These are phyloP conservation scores for Daptonema setosum DNA, from an alignment of 2,888 invertebrate species.

Conservation along the genomic window DNA sequence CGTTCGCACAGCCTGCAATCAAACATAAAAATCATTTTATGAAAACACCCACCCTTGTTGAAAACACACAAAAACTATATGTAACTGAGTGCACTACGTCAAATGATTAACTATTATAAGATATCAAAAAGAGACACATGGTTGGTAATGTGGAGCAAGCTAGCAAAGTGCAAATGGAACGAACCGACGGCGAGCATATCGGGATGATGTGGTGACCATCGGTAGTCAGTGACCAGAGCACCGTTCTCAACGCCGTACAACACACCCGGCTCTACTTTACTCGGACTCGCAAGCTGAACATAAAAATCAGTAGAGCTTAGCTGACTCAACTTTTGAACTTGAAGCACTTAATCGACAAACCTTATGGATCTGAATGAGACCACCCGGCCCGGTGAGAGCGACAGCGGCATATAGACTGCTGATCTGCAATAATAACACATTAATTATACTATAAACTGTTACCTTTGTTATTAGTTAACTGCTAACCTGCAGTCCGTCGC, in stretches of 20 bases:
- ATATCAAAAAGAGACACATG: no score
- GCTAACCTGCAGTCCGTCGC: constrained; percentile 40
- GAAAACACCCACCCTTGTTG: not conserved
- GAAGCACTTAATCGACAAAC: constrained; percentile 16
- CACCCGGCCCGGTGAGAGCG: constrained; percentile 69
- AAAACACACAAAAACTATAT: not conserved
- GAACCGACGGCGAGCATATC: constrained; percentile 50
- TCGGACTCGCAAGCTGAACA: constrained; percentile 43
- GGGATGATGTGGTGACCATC: constrained; percentile 75
- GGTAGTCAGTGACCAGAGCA: constrained; percentile 56
- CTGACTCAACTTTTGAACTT: not conserved
- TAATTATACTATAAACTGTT: no score
- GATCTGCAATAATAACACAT: constrained; percentile 37
- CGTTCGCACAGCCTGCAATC: constrained; percentile 60
- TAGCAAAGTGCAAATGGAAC: constrained; percentile 4
- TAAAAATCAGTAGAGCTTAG: not conserved
- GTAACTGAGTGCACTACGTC: no score
- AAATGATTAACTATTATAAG: no score
- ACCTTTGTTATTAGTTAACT: no score
- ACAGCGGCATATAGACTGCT: constrained; percentile 69
- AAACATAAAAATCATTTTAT: not conserved
- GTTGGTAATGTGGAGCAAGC: no score
- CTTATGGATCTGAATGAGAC: constrained; percentile 64
- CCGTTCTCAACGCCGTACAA: constrained; percentile 72
- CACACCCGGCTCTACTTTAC: constrained; percentile 54